Percentiles rank a stretch among this genome's conserved stretches.
These are phyloP conservation scores for Ligdia adustata DNA, from an alignment of 2,888 invertebrate genomes.

Conservation along the genomic window DNA sequence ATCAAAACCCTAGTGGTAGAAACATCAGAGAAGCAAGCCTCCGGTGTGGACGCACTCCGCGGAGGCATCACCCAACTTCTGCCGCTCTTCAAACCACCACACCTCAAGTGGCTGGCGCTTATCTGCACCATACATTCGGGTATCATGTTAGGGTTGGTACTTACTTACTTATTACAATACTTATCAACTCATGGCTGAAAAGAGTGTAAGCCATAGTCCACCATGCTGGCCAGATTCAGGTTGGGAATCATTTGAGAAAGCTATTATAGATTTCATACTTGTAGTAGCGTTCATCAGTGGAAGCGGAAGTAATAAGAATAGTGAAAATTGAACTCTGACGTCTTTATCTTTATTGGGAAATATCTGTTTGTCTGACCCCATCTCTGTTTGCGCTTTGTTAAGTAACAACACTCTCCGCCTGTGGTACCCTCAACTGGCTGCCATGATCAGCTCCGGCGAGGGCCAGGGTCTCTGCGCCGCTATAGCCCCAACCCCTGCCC, in stretches of 20 bases:
- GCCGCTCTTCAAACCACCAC: constrained; percentile 86
- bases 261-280: too few species aligned
- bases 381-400: too few species aligned
- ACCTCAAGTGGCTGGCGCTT: constrained; percentile 84
- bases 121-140: constrained; percentile 81
- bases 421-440: constrained; percentile 94
- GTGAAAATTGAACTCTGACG: too few species aligned
- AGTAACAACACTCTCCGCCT: constrained; percentile 92
- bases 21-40: constrained; percentile 59
- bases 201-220: too few species aligned
- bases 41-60: constrained; percentile 76
- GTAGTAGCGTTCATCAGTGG: too few species aligned
- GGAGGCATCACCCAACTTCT: constrained; percentile 86
- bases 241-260: too few species aligned
- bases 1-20: constrained; percentile 68
- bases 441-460: constrained; percentile 80
- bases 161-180: too few species aligned
- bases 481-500: constrained; percentile 50
- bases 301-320: too few species aligned
- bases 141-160: constrained; percentile 74
- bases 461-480: constrained; percentile 66
- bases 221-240: too few species aligned
- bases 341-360: constrained; percentile 31
- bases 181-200: too few species aligned
- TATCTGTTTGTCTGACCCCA: too few species aligned